Base-by-base conservation (phyloP, 2,113 vertebrate genomes). In the Tychaedon coryphoeus region DNA sequence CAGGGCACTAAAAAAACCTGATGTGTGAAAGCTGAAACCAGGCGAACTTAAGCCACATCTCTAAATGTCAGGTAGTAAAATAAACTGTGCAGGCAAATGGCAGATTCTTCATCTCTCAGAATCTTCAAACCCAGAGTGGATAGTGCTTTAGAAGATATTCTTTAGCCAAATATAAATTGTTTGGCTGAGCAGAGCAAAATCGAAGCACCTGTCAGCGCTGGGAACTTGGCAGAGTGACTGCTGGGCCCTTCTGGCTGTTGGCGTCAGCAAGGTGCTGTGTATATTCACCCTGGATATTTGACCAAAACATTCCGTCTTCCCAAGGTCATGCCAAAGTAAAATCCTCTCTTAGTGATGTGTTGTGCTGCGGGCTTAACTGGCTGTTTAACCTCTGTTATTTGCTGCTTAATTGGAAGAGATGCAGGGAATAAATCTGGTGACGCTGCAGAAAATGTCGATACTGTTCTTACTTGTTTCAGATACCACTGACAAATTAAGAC, bases 21-120 rank as follows among this genome's bases (percentile, higher is more conserved):
- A 26, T 45, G 65, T 24, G 28, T 53, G 65, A 78, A 67, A 72
- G 57, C 92, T 74, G 88, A 88, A 93, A 73, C 42, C 67, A 80
- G 66, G 11, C 78, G 65, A 86, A 54, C 54, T 79, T 43, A 42
- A 96, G 83, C 54, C 71, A 26, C 40, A 33, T 84, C 69, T 92
- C 71, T 67, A 61, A 93, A 95, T 92, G 86, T 89, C 73, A 92
- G 53, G 54, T 50, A 53, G 86, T 85, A 56, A 95, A 95, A 86
- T 89, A 73, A 84, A 74, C 73, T 6, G 10, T 61, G 23, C 11
- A 48, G 88, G 61, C 60, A 93, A 92, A 80, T 45, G 40, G 65
- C 64, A 91, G 91, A 78, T 95, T 88, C 56, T 86, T 86, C 57
- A 53, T 91, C 28, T 86, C 86, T 69, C 0, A 0, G 0, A 80